Evolutionary conservation across 2,797 vertebrate species (phyloP).

Genomic region (Acomys russatus): DNA sequence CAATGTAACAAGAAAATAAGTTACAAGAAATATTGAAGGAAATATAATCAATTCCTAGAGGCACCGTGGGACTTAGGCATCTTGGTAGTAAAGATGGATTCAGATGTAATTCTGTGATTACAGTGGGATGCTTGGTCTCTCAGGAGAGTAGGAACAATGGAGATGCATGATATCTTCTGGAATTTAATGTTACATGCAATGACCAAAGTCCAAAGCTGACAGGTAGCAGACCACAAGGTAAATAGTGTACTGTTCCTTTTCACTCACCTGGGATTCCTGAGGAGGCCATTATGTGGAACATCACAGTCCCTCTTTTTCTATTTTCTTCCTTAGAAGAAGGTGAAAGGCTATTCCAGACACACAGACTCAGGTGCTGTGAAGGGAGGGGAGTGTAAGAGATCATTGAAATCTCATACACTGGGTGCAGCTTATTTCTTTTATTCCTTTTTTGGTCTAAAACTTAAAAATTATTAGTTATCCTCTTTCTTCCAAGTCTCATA

Average conservation of each 20-base stretch:
- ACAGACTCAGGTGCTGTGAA: background rate
- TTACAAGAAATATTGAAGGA: background rate
- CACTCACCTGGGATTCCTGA: too few relatives aligned
- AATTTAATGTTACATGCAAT: background rate
- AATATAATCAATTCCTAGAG: background rate
- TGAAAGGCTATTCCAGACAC: too few relatives aligned
- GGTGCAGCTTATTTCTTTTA: background rate
- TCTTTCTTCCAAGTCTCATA: background rate
- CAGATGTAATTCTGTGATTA: background rate
- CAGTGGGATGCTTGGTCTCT: background rate
- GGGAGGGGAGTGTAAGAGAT: background rate
- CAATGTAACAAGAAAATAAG: background rate
- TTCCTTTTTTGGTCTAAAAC: background rate
- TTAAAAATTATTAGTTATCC: background rate
- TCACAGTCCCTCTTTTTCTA: background rate
- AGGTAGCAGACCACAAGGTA: background rate
- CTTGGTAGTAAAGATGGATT: background rate
- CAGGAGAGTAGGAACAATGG: background rate
- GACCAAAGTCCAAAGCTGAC: background rate
- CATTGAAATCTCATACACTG: background rate
- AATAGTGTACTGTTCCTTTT: background rate
- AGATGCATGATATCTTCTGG: background rate
- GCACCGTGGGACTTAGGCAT: rapidly evolving
- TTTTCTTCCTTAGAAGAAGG: background rate
- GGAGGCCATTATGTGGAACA: background rate